Evolutionary conservation across 2,888 invertebrate genomes (phyloP).

Genomic region (Isoperla grammatica): DNA sequence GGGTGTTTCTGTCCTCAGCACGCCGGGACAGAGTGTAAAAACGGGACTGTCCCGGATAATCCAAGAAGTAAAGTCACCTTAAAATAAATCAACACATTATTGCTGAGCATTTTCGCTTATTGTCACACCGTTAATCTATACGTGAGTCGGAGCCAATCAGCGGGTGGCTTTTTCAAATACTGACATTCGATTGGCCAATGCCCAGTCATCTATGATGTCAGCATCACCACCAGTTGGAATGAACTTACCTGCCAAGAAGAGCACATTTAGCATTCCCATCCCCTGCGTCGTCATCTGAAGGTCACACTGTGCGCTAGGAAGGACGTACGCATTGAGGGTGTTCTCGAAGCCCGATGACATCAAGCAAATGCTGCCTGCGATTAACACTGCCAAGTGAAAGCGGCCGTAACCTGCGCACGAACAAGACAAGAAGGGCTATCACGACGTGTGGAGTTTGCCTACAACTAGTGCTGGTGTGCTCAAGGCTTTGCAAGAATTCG

Average conservation of each 20-base stretch:
- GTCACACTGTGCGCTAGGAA: slow-evolving; percentile 68
- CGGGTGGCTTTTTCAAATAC: too few species aligned
- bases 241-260: slow-evolving; percentile 65
- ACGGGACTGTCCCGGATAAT: too few species aligned
- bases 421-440: neutral
- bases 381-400: slow-evolving; percentile 59
- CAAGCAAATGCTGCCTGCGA: slow-evolving; percentile 59
- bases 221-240: slow-evolving; percentile 40
- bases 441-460: neutral
- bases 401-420: slow-evolving; percentile 56
- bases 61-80: too few species aligned
- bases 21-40: too few species aligned
- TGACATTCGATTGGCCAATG: too few species aligned
- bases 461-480: neutral
- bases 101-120: too few species aligned
- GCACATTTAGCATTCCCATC: slow-evolving; percentile 64
- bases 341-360: slow-evolving; percentile 60
- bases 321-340: slow-evolving; percentile 62
- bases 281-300: slow-evolving; percentile 58
- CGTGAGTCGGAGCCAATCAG: too few species aligned
- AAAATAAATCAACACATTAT: too few species aligned
- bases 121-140: too few species aligned
- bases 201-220: too few species aligned
- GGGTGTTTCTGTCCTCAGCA: too few species aligned
- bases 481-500: too few species aligned